phyloP scores from a whole-genome alignment of 2,888 invertebrate species.

The Copidosoma aretas region DNA sequence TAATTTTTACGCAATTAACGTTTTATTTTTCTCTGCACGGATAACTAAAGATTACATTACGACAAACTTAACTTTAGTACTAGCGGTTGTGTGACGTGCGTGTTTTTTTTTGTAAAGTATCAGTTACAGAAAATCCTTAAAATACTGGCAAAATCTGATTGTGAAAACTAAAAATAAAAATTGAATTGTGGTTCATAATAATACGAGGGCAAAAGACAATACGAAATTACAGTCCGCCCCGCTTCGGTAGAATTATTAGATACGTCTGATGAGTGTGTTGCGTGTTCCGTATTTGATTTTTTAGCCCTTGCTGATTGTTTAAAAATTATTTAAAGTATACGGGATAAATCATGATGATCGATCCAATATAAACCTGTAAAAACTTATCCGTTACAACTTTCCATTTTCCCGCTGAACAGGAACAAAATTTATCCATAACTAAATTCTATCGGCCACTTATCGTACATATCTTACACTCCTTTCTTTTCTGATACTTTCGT shows the following conservation, averaged over 20 bases:
- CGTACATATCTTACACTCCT: background rate
- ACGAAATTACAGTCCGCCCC: conserved; percentile 48
- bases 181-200: background rate
- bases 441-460: conserved; percentile 18
- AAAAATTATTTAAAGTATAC: conserved; percentile 9
- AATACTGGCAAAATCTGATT: background rate
- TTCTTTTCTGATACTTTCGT: conserved; percentile 21
- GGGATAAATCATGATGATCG: conserved; percentile 15
- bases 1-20: background rate
- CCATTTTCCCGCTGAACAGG: background rate
- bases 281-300: conserved; percentile 53
- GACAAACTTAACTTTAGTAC: background rate
- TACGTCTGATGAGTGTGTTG: conserved; percentile 60
- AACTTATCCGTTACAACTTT: background rate
- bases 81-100: background rate
- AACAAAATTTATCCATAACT: conserved; percentile 8
- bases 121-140: background rate
- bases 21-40: conserved; percentile 3
- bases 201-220: conserved; percentile 15
- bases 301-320: conserved; percentile 33
- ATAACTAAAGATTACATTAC: conserved; percentile 4
- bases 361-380: background rate
- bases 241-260: conserved; percentile 55
- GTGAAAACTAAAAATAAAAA: background rate
- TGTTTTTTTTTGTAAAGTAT: background rate